Percentiles rank a stretch among this genome's conserved stretches.
Evolutionary conservation across 2,888 invertebrate species (phyloP).

Genomic region (Xanthostigma xanthostigma): DNA sequence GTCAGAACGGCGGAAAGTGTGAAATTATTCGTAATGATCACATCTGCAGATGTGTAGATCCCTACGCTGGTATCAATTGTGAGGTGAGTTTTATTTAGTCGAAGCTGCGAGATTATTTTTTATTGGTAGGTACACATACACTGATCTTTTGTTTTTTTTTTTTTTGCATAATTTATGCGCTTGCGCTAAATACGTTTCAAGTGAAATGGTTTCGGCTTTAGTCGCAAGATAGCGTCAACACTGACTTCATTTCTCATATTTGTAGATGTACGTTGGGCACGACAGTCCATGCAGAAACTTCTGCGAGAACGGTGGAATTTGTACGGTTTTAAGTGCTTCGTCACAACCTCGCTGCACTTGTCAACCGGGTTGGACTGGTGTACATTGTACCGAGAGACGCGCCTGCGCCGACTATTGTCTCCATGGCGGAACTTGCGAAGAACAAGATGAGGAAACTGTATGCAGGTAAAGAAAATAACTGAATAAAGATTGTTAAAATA

Average conservation of each 20-base stretch:
- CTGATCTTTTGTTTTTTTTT: no score
- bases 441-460: constrained; percentile 22
- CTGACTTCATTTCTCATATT: constrained; percentile 5
- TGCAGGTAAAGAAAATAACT: constrained; percentile 25
- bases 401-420: constrained; percentile 33
- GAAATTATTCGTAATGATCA: constrained; percentile 28
- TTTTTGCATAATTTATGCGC: no score
- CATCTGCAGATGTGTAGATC: constrained; percentile 38
- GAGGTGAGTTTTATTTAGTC: constrained; percentile 22
- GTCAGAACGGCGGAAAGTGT: constrained; percentile 40
- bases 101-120: no score
- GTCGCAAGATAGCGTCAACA: neutral
- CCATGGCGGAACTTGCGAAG: constrained; percentile 36
- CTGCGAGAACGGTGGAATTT: constrained; percentile 43
- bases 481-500: neutral
- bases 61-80: constrained; percentile 40
- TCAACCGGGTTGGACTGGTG: constrained; percentile 39
- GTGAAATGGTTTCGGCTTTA: no score
- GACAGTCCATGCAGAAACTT: constrained; percentile 43
- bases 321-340: constrained; percentile 35
- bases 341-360: constrained; percentile 38
- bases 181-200: no score
- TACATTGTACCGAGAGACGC: constrained; percentile 33
- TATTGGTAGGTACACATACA: no score
- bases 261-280: constrained; percentile 36